phyloP scores from a whole-genome alignment of 2,113 vertebrate genomes.

The Ascaphus truei region DNA sequence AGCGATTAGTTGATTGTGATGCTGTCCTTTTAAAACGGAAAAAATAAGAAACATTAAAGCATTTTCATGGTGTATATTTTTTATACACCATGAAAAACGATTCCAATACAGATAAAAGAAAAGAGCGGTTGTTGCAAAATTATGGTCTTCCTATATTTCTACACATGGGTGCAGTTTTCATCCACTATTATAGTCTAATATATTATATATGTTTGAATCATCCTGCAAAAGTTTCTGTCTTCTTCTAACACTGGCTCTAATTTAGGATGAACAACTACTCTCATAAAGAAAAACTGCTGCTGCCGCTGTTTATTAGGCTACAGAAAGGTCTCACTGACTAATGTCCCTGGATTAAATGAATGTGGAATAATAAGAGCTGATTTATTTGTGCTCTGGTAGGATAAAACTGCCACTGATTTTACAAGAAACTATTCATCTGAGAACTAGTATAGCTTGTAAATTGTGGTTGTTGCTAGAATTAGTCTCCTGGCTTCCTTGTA shows the following conservation, averaged over 20 bases:
- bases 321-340: conserved; percentile 79
- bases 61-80: no score
- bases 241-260: conserved; percentile 67
- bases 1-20: no score
- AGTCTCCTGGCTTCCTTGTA: conserved; percentile 64
- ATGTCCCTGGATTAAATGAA: conserved; percentile 80
- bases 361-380: conserved; percentile 81
- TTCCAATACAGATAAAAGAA: conserved; percentile 50
- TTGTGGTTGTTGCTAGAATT: conserved; percentile 70
- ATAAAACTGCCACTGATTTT: conserved; percentile 78
- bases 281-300: conserved; percentile 82
- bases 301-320: conserved; percentile 77
- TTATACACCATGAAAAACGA: conserved; percentile 44
- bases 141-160: conserved; percentile 63
- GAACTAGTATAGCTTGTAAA: conserved; percentile 68
- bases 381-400: conserved; percentile 75
- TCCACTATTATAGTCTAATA: conserved; percentile 61
- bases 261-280: conserved; percentile 80
- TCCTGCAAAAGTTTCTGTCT: conserved; percentile 65
- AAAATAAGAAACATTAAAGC: no score
- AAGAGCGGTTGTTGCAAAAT: conserved; percentile 45
- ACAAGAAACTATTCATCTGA: conserved; percentile 82
- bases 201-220: conserved; percentile 76
- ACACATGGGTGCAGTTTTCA: conserved; percentile 66
- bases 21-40: no score